Conservation (phyloP, 2,797 vertebrate species). For the Myripristis murdjan region DNA sequence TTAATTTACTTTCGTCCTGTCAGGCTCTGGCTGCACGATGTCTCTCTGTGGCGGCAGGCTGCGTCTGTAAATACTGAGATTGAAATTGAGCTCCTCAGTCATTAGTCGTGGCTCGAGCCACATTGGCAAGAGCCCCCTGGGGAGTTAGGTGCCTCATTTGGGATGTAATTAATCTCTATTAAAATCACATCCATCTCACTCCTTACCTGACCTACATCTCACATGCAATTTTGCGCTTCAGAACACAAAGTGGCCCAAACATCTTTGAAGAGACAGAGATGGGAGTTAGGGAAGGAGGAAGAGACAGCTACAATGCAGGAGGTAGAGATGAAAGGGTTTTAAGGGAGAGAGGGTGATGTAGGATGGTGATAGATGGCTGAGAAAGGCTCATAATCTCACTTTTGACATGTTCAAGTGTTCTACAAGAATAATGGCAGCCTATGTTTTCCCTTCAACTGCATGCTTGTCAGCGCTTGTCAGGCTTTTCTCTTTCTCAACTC, state of each 20-base stretch:
- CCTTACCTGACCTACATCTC: slow-evolving; percentile 53
- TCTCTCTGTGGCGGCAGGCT: neutral
- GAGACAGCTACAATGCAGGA: neutral
- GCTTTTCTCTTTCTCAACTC: slow-evolving; percentile 11
- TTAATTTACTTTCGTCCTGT: neutral
- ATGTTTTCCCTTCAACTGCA: slow-evolving; percentile 26
- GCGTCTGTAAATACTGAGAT: neutral
- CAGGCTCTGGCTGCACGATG: neutral
- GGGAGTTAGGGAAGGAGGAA: neutral
- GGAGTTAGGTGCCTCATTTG: slow-evolving; percentile 53
- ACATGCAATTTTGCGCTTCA: slow-evolving; percentile 30
- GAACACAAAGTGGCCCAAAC: slow-evolving; percentile 32
- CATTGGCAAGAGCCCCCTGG: neutral
- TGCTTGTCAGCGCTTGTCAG: slow-evolving; percentile 1
- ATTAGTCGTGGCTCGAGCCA: slow-evolving; percentile 15
- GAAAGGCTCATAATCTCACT: slow-evolving; percentile 7
- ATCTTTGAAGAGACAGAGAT: neutral
- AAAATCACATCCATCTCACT: slow-evolving; percentile 54
- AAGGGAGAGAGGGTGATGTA: neutral
- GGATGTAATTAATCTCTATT: slow-evolving; percentile 72
- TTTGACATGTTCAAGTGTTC: slow-evolving; percentile 4
- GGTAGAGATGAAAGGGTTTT: neutral
- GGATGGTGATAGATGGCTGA: slow-evolving; percentile 9
- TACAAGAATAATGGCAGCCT: slow-evolving; percentile 3
- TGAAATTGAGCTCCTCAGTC: slow-evolving; percentile 1